Evolutionary conservation across 2,797 vertebrate species (phyloP).

Genomic region (Myripristis jacobus): DNA sequence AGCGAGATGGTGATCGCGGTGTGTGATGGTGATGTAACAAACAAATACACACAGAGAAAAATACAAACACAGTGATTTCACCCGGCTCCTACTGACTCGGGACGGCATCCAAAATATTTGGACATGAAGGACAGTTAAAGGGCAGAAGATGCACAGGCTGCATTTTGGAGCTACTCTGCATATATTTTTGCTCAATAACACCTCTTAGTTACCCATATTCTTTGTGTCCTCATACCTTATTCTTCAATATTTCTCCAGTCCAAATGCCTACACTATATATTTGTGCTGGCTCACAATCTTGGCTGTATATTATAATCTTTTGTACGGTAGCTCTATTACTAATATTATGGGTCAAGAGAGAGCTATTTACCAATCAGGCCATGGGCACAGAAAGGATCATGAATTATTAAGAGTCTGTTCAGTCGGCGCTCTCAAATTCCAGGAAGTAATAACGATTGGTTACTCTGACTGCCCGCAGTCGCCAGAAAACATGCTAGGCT

Average conservation of each 20-base stretch:
- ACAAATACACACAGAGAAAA: constrained; percentile 27
- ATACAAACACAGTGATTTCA: constrained; percentile 26
- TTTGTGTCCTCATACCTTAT: neutral
- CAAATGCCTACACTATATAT: too few species aligned
- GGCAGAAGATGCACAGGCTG: constrained; percentile 9
- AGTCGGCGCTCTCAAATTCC: constrained; percentile 66
- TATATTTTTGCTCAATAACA: constrained; percentile 14
- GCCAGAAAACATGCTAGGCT: constrained; percentile 71
- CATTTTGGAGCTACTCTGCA: constrained; percentile 8
- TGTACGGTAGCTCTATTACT: constrained; percentile 34
- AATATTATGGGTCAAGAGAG: constrained; percentile 47
- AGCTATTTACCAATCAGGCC: constrained; percentile 66
- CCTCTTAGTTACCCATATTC: constrained; percentile 4
- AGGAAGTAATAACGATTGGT: constrained; percentile 63
- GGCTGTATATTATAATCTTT: constrained; percentile 27
- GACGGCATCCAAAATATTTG: constrained; percentile 25
- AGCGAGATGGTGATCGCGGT: neutral
- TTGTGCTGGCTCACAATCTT: neutral
- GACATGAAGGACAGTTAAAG: constrained; percentile 44
- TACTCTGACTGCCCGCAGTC: constrained; percentile 55
- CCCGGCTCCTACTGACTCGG: constrained; percentile 23
- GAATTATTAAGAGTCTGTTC: constrained; percentile 68
- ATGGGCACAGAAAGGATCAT: constrained; percentile 57
- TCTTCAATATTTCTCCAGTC: too few species aligned
- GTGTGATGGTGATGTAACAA: constrained; percentile 22